Evolutionary conservation across 2,113 vertebrate species (phyloP).

Genomic region (Microcebus tavaratra): DNA sequence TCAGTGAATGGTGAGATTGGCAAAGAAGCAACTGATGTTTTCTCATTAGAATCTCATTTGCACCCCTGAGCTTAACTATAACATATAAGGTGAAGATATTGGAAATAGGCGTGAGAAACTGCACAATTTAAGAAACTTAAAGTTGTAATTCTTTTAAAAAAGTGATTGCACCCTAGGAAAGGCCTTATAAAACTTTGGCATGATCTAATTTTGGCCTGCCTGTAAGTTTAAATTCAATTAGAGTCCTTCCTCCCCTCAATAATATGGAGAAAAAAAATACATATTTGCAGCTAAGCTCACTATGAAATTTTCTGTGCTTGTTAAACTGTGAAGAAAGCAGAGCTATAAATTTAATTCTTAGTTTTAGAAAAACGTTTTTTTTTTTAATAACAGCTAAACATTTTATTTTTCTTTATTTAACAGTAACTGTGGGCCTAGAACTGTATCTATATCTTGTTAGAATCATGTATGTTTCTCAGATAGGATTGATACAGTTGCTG

Average conservation of each 20-base stretch:
- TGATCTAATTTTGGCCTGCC: conserved; percentile 62
- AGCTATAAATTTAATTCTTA: conserved; percentile 47
- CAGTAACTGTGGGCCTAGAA: background rate
- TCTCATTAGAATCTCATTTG: conserved; percentile 89
- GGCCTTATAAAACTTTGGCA: conserved; percentile 37
- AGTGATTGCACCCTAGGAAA: conserved; percentile 26
- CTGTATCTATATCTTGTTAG: background rate
- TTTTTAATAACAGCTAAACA: conserved; percentile 1
- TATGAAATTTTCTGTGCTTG: conserved; percentile 27
- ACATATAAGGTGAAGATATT: conserved; percentile 81
- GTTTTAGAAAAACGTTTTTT: background rate
- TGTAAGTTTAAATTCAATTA: conserved; percentile 54
- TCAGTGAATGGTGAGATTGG: conserved; percentile 86
- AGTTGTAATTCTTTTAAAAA: conserved; percentile 57
- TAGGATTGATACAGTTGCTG: conserved; percentile 50
- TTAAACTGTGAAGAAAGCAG: background rate
- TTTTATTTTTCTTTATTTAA: conserved; percentile 29
- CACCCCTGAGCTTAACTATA: conserved; percentile 82
- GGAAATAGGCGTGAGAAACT: conserved; percentile 81
- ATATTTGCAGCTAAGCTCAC: conserved; percentile 30
- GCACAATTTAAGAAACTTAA: conserved; percentile 81
- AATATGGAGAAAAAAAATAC: background rate
- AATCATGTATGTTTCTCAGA: conserved; percentile 46
- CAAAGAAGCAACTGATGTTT: conserved; percentile 87
- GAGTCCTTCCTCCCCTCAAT: background rate